Base-by-base conservation (phyloP, 2,113 vertebrate species). In the Plectropomus leopardus region DNA sequence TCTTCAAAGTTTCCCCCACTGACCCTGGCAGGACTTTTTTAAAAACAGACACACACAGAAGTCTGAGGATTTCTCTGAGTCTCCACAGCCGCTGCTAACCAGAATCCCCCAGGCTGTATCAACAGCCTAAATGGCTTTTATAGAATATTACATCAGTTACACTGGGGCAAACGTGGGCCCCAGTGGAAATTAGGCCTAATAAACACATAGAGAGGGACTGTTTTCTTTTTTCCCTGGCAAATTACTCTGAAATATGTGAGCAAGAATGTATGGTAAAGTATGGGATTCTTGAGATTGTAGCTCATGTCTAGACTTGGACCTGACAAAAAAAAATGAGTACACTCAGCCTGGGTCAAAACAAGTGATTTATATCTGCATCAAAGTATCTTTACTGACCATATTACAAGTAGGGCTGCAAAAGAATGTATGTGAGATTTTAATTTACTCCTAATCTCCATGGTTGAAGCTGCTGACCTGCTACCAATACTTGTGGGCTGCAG, bases 1-100 rank as follows among this genome's bases (percentile, higher is more conserved):
- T 90, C 91, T 93, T 90, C 84, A 91, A 86, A 92, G 84, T 87
- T 74, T 69, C 44, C 85, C 82, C 75, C 32, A 32, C 63, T 89
- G 89, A 91, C 87, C 86, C 80, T 80, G 80, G 67, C 64, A 76
- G 70, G 72, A 76, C 65, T 78, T 79, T 85, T 71, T 67, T n/a
- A 87, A 85, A 86, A 83, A 85, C 30, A 83, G 50, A 80, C 32
- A 71, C 55, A 85, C 50, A 78, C 3, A 70, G 16, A 44, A 69
- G 69, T 50, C 77, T 76, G 40, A 79, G 71, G 75, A 89, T 85
- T 88, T 87, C 40, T 76, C 67, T 44, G 44, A 78, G 73, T 79
- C 80, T 84, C 61, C 72, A 71, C 60, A 82, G 77, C 58, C 54
- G 50, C 70, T 60, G 76, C 82, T 72, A 79, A 75, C 51, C 61